A percentile compares a stretch with the other conserved stretches of the same genome.
Evolutionary conservation across 2,797 vertebrate species (phyloP).

Genomic region (Premnoplex brunnescens): DNA sequence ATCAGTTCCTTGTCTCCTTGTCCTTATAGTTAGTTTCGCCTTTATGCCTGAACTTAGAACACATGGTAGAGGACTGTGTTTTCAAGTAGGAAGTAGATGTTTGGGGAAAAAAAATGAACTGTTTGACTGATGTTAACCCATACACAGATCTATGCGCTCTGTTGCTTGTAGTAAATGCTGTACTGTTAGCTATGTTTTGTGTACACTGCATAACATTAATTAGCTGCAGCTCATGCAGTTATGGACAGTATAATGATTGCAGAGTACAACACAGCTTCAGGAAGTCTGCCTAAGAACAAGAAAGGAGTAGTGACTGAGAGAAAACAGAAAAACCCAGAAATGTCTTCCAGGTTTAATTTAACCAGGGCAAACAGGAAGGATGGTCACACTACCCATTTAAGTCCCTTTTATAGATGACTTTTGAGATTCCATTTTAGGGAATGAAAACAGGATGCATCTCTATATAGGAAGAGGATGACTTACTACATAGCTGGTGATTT

Average conservation of each 20-base stretch:
- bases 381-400: background rate
- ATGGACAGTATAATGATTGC: background rate
- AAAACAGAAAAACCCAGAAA: background rate
- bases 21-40: background rate
- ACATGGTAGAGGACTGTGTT: background rate
- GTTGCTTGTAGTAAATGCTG: background rate
- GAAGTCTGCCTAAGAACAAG: background rate
- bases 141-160: background rate
- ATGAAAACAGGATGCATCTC: background rate
- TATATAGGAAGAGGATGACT: background rate
- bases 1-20: background rate
- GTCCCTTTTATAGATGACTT: background rate
- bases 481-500: background rate
- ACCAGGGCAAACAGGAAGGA: background rate
- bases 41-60: background rate
- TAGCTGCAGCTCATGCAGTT: constrained; percentile 28
- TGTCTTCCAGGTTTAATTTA: background rate
- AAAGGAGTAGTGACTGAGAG: background rate
- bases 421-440: background rate
- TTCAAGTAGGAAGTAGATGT: background rate
- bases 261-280: background rate
- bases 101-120: background rate
- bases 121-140: background rate
- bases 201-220: constrained; percentile 1
- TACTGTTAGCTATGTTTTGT: background rate